phyloP scores from a whole-genome alignment of 2,797 vertebrate genomes.

The Eospalax fontanierii region DNA sequence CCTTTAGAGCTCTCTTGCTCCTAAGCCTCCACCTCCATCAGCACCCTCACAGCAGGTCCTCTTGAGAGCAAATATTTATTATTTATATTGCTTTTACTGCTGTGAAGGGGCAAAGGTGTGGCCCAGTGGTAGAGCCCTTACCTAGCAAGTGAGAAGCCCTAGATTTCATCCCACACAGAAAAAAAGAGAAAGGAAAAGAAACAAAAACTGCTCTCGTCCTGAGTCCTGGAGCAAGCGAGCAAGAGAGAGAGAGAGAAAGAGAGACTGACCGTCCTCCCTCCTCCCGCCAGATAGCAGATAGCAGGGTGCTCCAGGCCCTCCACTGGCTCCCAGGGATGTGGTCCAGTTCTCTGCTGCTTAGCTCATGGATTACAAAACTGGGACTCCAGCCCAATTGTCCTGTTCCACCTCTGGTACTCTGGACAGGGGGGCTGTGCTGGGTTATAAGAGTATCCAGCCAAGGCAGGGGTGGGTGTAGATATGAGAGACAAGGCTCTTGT shows the following conservation, averaged over 20 bases:
- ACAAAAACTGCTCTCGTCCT: not conserved
- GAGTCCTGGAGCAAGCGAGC: not conserved
- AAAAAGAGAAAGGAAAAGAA: not conserved
- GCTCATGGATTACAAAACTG: not conserved
- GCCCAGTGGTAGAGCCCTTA: not conserved
- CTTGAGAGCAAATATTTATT: not conserved
- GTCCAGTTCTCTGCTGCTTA: not conserved
- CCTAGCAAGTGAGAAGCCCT: not conserved
- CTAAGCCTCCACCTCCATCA: not conserved
- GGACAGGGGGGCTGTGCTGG: not conserved
- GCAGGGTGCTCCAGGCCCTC: not conserved
- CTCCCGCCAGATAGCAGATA: not conserved
- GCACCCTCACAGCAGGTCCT: not conserved
- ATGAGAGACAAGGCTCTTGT: not conserved
- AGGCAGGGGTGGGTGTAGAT: no score
- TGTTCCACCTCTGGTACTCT: not conserved
- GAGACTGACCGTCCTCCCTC: no score
- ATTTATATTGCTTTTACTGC: not conserved
- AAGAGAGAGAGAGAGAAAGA: no score
- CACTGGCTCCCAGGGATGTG: not conserved
- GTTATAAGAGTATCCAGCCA: no score
- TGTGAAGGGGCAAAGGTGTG: not conserved
- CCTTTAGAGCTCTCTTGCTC: not conserved
- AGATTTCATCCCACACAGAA: not conserved
- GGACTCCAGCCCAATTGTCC: not conserved